phyloP scores from a whole-genome alignment of 2,113 vertebrate species.

The Labeo catla region DNA sequence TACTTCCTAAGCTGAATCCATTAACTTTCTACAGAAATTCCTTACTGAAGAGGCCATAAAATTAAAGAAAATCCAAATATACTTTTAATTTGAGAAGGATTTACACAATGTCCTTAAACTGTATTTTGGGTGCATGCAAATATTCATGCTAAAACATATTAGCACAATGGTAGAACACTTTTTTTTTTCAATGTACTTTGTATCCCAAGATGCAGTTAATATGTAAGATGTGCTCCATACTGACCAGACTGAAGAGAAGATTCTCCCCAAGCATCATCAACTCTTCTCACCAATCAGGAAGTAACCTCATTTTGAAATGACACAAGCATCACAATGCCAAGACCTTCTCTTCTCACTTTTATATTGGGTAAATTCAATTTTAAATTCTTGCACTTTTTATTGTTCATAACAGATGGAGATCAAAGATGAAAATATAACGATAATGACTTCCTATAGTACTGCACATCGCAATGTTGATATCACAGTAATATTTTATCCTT shows the following conservation, averaged over 20 bases:
- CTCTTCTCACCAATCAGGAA: not conserved
- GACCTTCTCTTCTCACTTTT: not conserved
- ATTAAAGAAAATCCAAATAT: too few relatives aligned
- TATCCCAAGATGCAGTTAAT: too few relatives aligned
- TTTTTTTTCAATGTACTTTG: too few relatives aligned
- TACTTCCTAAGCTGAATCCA: too few relatives aligned
- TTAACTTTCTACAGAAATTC: too few relatives aligned
- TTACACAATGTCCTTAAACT: too few relatives aligned
- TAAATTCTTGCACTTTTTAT: not conserved
- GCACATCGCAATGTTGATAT: not conserved
- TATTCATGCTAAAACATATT: not conserved
- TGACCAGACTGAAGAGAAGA: too few relatives aligned
- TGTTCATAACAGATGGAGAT: not conserved
- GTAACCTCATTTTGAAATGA: not conserved
- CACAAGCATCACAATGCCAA: not conserved
- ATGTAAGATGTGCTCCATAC: too few relatives aligned
- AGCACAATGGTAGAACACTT: too few relatives aligned
- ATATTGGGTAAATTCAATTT: not conserved
- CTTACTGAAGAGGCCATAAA: too few relatives aligned
- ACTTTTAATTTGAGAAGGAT: too few relatives aligned
- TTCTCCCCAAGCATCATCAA: not conserved
- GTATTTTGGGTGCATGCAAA: not conserved
- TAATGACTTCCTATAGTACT: not conserved
- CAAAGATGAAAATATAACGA: not conserved
- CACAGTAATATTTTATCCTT: not conserved